Evolutionary conservation across 2,113 vertebrate genomes (phyloP).

Genomic region (Zosterops lateralis): DNA sequence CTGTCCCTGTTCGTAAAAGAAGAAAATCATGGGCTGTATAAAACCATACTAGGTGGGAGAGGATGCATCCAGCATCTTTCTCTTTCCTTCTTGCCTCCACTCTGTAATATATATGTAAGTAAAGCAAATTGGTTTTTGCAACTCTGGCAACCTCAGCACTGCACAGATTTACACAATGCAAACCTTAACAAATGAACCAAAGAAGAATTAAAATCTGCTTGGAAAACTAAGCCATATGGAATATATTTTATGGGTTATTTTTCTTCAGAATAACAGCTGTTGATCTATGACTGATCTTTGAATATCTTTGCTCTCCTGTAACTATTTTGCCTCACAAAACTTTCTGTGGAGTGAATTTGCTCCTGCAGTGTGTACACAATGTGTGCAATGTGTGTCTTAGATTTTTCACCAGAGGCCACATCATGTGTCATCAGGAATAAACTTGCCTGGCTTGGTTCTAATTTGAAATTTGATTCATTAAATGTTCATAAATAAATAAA

Average conservation of each 20-base stretch:
- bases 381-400: not conserved
- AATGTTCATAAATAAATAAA: not conserved
- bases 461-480: not conserved
- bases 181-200: not conserved
- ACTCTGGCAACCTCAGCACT: not conserved
- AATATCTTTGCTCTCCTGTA: not conserved
- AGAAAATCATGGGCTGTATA: not conserved
- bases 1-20: not conserved
- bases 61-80: not conserved
- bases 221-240: not conserved
- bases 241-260: not conserved
- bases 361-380: not conserved
- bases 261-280: not conserved
- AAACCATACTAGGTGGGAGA: not conserved
- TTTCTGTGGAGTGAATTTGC: not conserved
- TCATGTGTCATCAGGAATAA: not conserved
- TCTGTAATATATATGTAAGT: not conserved
- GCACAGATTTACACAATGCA: not conserved
- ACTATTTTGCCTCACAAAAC: not conserved
- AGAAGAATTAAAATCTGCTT: not conserved
- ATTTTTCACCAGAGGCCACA: not conserved
- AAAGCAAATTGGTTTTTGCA: not conserved
- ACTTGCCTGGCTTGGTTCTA: not conserved
- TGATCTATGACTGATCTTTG: not conserved
- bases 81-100: not conserved